Conservation (phyloP, 1,140 invertebrate species). For the Cotesia glomerata region DNA sequence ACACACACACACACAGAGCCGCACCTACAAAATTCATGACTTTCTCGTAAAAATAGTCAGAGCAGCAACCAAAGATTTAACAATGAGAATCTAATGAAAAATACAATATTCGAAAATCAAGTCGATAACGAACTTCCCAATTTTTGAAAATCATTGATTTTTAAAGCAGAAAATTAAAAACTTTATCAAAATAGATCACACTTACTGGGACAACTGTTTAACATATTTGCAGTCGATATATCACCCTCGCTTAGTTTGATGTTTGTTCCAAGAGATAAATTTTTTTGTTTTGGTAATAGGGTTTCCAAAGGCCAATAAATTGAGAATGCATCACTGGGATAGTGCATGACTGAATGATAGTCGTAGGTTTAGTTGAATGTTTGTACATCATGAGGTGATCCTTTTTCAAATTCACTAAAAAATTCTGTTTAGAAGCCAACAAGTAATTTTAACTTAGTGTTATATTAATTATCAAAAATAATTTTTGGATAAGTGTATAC, state of each 20-base stretch:
- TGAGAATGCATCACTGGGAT: slow-evolving; percentile 96
- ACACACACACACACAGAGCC: no score
- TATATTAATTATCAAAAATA: neutral
- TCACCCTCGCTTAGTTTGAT: slow-evolving; percentile 90
- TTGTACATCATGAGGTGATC: no score
- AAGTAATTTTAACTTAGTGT: no score
- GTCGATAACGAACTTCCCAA: no score
- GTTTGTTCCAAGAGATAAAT: slow-evolving; percentile 93
- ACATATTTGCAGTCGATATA: slow-evolving; percentile 93
- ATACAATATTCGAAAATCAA: no score
- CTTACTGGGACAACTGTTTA: slow-evolving; percentile 93
- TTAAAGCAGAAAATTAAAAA: no score
- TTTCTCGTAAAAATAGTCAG: no score
- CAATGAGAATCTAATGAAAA: no score
- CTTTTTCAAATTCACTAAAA: slow-evolving; percentile 86
- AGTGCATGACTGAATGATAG: slow-evolving; percentile 98
- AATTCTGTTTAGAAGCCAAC: slow-evolving; percentile 56
- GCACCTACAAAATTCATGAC: no score
- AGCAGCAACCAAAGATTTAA: no score
- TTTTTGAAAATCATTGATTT: no score
- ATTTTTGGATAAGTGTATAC: slow-evolving; percentile 83
- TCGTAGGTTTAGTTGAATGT: slow-evolving; percentile 95
- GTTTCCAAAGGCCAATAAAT: slow-evolving; percentile 95
- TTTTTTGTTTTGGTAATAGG: slow-evolving; percentile 85
- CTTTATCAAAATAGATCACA: slow-evolving; percentile 49